Evolutionary conservation across 92 coral and sea anemone genomes (phyloP), one percentile per base, ranked within the genome.

Genomic region (Palythoa caribaeorum): DNA sequence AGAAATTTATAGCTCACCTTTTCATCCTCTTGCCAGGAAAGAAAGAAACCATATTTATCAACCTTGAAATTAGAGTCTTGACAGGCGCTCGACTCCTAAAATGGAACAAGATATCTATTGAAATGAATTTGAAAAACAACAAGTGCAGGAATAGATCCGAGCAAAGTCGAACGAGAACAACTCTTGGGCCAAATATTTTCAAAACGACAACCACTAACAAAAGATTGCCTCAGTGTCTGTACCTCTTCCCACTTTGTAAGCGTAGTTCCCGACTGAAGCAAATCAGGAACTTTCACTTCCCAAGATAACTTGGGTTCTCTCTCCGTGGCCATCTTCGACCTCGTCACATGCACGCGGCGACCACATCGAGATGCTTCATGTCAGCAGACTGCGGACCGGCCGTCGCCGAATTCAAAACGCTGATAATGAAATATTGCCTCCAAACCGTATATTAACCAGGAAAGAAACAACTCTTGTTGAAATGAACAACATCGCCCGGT

Each of bases 191-290:
- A 83, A 65, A 71, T 57, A 59, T 13, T 17, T 77, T 17, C 10
- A 52, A 37, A 66, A 62, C 55, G 7, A 86, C 13, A 76, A 62
- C 80, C 39, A 39, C 20, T n/a, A 36, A 20, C 40, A 47, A 57
- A 71, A 50, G 51, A 73, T 72, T n/a, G 84, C 38, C 48, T 70
- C 15, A 5, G 71, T 36, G n/a, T 17, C n/a, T 71, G 15, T 91
- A 95, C 99, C 98, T 97, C 99, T 57, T 97, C 99, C 99, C 99
- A 97, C 86, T 93, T 94, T 3, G 94, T 94, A 38, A 95, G 87
- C 40, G 77, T 48, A 48, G 99, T 92, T n/a, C 99, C 99, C 35
- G 89, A 77, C 38, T 92, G 96, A 51, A 97, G 94, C 71, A 83
- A 74, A 40, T 66, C 91, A 17, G 98, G 98, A 39, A 97, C 98